Percentiles rank a stretch among this genome's conserved stretches.
phyloP scores from a whole-genome alignment of 2,113 vertebrate species.

The Osmerus mordax region DNA sequence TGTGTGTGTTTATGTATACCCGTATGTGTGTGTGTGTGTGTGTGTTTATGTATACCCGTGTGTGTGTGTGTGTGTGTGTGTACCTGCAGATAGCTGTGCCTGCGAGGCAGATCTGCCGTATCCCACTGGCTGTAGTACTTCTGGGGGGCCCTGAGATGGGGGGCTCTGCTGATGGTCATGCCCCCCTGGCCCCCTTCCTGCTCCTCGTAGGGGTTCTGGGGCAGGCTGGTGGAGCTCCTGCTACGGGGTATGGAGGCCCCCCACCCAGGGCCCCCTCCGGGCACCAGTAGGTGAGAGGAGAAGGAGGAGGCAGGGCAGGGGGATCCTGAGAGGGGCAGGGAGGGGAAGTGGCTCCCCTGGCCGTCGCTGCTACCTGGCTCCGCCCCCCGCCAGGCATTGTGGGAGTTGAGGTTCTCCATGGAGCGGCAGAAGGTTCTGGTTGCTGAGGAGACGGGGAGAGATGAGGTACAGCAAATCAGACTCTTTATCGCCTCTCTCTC shows the following conservation, averaged over 20 bases:
- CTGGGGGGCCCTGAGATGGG: conserved; percentile 39
- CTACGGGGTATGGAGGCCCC: conserved; percentile 64
- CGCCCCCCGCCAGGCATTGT: conserved; percentile 53
- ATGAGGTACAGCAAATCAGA: not conserved
- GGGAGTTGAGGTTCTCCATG: conserved; percentile 74
- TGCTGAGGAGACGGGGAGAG: conserved; percentile 25
- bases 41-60: conserved; percentile 17
- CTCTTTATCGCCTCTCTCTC: not conserved
- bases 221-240: conserved; percentile 71
- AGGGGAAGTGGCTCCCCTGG: conserved; percentile 38
- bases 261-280: not conserved
- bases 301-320: conserved; percentile 33
- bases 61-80: conserved; percentile 12
- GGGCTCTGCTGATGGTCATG: conserved; percentile 26
- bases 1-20: too few relatives aligned
- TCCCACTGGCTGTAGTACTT: conserved; percentile 73
- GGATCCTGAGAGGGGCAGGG: conserved; percentile 46
- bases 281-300: conserved; percentile 53
- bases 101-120: conserved; percentile 40
- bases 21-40: too few relatives aligned
- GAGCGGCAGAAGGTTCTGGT: conserved; percentile 67
- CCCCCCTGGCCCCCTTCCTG: conserved; percentile 19
- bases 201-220: conserved; percentile 57
- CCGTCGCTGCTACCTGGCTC: not conserved
- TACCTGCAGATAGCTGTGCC: conserved; percentile 64